Percentiles rank a stretch among this genome's conserved stretches.
phyloP scores from a whole-genome alignment of 2,797 vertebrate genomes.

The Rhinatrema bivittatum region DNA sequence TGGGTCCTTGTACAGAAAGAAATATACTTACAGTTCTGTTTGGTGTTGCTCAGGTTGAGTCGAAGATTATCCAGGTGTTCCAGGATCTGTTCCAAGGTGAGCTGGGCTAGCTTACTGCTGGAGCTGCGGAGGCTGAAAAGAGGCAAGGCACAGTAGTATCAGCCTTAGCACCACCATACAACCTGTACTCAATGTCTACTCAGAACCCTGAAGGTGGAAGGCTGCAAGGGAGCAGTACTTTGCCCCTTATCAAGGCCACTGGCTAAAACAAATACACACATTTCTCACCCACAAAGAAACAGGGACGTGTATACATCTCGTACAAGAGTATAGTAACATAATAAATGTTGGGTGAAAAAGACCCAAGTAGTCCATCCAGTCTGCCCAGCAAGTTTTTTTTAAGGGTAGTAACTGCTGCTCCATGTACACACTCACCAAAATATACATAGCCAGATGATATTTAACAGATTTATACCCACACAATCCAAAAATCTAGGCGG shows the following conservation, averaged over 20 bases:
- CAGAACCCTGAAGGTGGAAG: no score
- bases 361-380: no score
- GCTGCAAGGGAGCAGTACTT: rapidly evolving
- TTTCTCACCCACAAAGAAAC: neutral
- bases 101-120: constrained; percentile 90
- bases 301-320: no score
- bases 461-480: no score
- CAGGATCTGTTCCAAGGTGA: constrained; percentile 91
- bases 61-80: constrained; percentile 88
- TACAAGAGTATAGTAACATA: neutral
- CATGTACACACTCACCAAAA: no score
- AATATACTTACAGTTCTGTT: constrained; percentile 74
- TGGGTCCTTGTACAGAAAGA: no score
- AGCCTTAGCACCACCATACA: neutral
- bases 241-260: rapidly evolving
- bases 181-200: neutral
- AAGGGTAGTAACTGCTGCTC: no score
- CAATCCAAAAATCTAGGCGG: no score
- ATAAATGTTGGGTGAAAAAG: no score
- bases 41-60: constrained; percentile 85
- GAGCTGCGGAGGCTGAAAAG: constrained; percentile 77
- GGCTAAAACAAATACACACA: rapidly evolving
- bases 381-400: no score
- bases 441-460: no score
- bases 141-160: neutral